Evolutionary conservation across 2,797 vertebrate species (phyloP).

Genomic region (Characodon lateralis): DNA sequence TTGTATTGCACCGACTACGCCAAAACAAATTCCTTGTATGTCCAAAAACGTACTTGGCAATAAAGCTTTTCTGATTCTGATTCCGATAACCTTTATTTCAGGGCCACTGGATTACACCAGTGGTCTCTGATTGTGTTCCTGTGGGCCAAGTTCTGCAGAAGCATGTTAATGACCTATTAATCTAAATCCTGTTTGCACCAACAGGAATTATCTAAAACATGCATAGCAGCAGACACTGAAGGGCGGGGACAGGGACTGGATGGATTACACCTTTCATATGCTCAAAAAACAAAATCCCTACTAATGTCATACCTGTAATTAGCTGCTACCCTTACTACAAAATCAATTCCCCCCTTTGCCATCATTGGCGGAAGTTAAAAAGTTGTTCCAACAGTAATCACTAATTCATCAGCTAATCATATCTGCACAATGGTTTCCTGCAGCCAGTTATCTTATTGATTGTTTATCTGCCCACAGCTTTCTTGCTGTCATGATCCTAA

Average conservation of each 20-base stretch:
- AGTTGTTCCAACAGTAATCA: background rate
- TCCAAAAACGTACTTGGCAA: too few species aligned
- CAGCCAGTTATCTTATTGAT: background rate
- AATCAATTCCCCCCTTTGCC: background rate
- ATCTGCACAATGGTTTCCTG: background rate
- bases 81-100: background rate
- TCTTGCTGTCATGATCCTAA: background rate
- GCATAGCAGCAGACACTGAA: too few species aligned
- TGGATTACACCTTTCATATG: too few species aligned
- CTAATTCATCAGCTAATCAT: background rate
- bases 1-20: too few species aligned
- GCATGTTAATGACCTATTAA: too few species aligned
- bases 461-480: background rate
- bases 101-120: background rate
- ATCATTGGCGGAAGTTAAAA: background rate
- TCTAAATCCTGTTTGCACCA: too few species aligned
- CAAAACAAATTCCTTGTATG: too few species aligned
- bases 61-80: too few species aligned
- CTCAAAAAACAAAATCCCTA: background rate
- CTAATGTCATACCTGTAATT: background rate
- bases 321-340: background rate
- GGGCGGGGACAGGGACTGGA: too few species aligned
- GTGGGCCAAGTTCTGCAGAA: background rate
- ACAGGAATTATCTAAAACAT: too few species aligned
- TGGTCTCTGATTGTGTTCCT: background rate